phyloP scores from a whole-genome alignment of 2,888 invertebrate genomes.

The Ashinkailepas kermadecensis region DNA sequence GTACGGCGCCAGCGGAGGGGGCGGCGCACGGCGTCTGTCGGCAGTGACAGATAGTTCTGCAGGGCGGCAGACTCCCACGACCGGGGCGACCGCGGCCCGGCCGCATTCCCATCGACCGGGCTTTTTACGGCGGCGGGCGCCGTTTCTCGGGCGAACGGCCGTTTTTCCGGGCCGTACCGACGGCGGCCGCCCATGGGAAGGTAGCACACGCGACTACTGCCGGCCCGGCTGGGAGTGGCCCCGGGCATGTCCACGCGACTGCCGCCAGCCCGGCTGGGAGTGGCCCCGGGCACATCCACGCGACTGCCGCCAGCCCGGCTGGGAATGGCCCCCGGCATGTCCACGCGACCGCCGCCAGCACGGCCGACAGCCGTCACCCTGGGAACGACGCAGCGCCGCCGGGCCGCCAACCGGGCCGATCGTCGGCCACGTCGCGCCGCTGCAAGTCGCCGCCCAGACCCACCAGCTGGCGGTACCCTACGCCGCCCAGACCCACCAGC shows the following conservation, averaged over 20 bases:
- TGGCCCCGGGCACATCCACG: not conserved
- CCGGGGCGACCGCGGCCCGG: not conserved
- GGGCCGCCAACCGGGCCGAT: not conserved
- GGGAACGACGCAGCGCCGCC: not conserved
- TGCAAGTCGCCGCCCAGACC: too few species aligned
- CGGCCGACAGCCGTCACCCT: not conserved
- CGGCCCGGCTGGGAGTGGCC: too few species aligned
- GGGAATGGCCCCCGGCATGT: too few species aligned
- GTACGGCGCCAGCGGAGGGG: too few species aligned
- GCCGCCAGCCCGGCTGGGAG: too few species aligned
- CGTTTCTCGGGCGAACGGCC: conserved; percentile 1
- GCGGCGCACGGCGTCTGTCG: not conserved
- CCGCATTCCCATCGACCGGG: not conserved
- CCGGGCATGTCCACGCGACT: too few species aligned
- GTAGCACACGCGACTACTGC: too few species aligned
- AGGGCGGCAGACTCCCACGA: not conserved
- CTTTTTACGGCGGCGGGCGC: not conserved
- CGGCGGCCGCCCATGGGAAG: not conserved
- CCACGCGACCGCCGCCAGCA: too few species aligned
- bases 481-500: too few species aligned
- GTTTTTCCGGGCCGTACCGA: not conserved
- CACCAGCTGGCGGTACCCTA: too few species aligned
- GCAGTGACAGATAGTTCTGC: not conserved
- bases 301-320: not conserved
- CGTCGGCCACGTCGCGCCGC: not conserved